phyloP scores from a whole-genome alignment of 2,888 invertebrate genomes.

The Stratiomys singularior region DNA sequence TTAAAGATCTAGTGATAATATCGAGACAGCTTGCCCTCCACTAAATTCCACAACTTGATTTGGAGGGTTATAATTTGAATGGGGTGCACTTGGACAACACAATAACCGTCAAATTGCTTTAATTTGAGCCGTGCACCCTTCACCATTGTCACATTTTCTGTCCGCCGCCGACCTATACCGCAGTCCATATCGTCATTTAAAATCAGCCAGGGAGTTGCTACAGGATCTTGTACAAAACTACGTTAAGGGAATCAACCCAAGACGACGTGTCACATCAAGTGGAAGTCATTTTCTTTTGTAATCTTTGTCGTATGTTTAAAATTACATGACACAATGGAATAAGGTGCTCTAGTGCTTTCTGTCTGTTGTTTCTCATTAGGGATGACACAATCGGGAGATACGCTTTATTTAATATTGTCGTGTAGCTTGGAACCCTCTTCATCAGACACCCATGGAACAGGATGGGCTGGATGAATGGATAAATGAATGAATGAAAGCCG shows the following conservation, averaged over 20 bases:
- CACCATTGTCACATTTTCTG: slow-evolving; percentile 28
- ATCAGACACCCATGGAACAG: not conserved
- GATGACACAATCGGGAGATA: slow-evolving; percentile 29
- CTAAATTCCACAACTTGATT: not conserved
- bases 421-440: slow-evolving; percentile 21
- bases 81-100: slow-evolving; percentile 36
- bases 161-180: slow-evolving; percentile 16
- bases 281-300: slow-evolving; percentile 52
- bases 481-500: slow-evolving; percentile 31
- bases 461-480: slow-evolving; percentile 7
- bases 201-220: not conserved
- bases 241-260: slow-evolving; percentile 22
- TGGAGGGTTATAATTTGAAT: not conserved
- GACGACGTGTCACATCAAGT: slow-evolving; percentile 48
- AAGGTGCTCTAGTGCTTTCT: slow-evolving; percentile 9
- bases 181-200: slow-evolving; percentile 14
- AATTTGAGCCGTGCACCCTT: slow-evolving; percentile 45
- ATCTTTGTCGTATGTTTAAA: slow-evolving; percentile 52
- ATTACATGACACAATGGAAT: slow-evolving; percentile 47
- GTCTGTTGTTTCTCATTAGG: slow-evolving; percentile 44
- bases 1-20: slow-evolving; percentile 20
- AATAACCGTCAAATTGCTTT: slow-evolving; percentile 52
- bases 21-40: slow-evolving; percentile 13
- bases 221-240: slow-evolving; percentile 4
- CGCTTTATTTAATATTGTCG: slow-evolving; percentile 43